Percentiles rank a stretch among this genome's conserved stretches.
phyloP scores from a whole-genome alignment of 2,888 invertebrate genomes.

The Lathronympha strigana region DNA sequence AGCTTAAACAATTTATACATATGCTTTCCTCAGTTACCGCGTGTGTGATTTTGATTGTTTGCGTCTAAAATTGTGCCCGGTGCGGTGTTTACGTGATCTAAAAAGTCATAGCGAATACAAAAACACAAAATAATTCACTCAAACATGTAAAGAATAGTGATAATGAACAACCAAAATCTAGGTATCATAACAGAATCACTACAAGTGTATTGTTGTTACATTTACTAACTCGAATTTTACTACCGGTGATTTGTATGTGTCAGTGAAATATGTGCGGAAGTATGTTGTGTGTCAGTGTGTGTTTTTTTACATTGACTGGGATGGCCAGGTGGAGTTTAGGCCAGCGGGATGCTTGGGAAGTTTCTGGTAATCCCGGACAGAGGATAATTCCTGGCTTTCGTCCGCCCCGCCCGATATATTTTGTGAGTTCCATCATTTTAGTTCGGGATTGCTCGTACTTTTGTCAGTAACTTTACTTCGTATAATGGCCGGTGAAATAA shows the following conservation, averaged over 20 bases:
- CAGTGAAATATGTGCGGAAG: conserved; percentile 10
- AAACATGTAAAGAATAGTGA: too few relatives aligned
- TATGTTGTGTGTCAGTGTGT: conserved; percentile 15
- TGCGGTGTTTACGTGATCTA: too few relatives aligned
- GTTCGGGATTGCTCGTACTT: not conserved
- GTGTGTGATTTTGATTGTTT: not conserved
- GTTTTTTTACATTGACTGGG: conserved; percentile 25
- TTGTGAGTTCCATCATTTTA: conserved; percentile 19
- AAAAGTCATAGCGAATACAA: too few relatives aligned
- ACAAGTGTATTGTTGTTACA: not conserved
- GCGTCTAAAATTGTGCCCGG: not conserved
- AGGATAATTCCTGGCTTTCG: conserved; percentile 29
- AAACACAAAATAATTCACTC: too few relatives aligned
- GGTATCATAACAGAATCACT: not conserved
- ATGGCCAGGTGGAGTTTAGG: conserved; percentile 36
- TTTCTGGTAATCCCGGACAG: conserved; percentile 4
- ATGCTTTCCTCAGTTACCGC: conserved; percentile 1
- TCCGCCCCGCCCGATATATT: conserved; percentile 25
- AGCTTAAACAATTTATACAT: not conserved
- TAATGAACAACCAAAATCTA: too few relatives aligned
- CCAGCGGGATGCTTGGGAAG: not conserved
- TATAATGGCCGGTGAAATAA: too few relatives aligned
- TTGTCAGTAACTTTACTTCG: too few relatives aligned
- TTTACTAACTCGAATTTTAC: not conserved
- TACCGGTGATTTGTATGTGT: not conserved